A percentile compares a stretch with the other conserved stretches of the same genome.
These are phyloP conservation scores for Pollimyrus isidori DNA, from an alignment of 2,113 vertebrate species.

Conservation along the genomic window DNA sequence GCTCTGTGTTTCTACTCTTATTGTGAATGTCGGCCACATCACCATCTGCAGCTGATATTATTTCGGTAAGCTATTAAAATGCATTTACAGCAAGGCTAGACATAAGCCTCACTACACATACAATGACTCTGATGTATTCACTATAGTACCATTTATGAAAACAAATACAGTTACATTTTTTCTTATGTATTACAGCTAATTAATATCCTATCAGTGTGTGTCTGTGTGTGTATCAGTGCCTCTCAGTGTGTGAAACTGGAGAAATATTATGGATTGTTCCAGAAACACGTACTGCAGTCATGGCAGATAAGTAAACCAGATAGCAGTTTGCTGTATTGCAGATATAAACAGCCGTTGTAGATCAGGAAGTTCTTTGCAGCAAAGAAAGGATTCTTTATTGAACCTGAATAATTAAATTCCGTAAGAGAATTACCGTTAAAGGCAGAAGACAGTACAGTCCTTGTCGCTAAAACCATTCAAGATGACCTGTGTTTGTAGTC, in stretches of 20 bases:
- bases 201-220: not conserved
- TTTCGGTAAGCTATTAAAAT: not conserved
- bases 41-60: not conserved
- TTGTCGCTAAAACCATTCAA: not conserved
- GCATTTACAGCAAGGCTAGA: not conserved
- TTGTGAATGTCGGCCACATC: not conserved
- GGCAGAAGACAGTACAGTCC: not conserved
- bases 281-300: not conserved
- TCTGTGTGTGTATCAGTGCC: not conserved
- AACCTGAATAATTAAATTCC: not conserved
- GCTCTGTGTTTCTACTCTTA: not conserved
- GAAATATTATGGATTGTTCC: slow-evolving; percentile 19
- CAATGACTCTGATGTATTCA: not conserved
- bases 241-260: not conserved
- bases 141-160: not conserved
- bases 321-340: not conserved
- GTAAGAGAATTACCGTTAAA: not conserved
- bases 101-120: not conserved
- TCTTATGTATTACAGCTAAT: not conserved
- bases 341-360: not conserved
- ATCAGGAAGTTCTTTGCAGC: not conserved
- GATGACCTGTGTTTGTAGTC: not conserved
- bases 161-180: not conserved
- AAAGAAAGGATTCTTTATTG: not conserved
- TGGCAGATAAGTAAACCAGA: not conserved